These are phyloP conservation scores for Drosophila acutilabella DNA, from an alignment of 2,888 invertebrate species.

Conservation along the genomic window DNA sequence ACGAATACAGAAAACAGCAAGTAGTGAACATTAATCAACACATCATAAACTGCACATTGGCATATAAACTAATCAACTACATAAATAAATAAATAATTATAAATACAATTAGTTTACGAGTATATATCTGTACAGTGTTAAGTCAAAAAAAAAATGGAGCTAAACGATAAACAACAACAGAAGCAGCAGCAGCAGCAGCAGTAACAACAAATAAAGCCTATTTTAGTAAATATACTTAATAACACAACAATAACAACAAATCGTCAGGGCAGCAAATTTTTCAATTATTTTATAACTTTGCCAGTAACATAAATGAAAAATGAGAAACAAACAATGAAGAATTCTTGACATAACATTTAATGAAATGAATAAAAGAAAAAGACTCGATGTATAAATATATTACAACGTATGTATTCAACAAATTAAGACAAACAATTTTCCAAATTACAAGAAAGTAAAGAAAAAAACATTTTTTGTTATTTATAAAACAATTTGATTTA, in stretches of 20 bases:
- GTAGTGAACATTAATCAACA: conserved; percentile 43
- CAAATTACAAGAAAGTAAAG: conserved; percentile 40
- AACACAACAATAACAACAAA: conserved; percentile 45
- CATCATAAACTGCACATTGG: conserved; percentile 63
- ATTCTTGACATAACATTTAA: conserved; percentile 39
- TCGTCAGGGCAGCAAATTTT: conserved; percentile 64
- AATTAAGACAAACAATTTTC: conserved; percentile 65
- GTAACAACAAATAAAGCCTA: conserved; percentile 50
- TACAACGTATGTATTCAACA: conserved; percentile 59
- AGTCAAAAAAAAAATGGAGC: conserved; percentile 72
- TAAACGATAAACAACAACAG: conserved; percentile 57
- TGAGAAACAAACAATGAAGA: conserved; percentile 6
- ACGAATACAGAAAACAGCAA: conserved; percentile 14
- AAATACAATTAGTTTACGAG: conserved; percentile 76
- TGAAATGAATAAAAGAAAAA: conserved; percentile 44
- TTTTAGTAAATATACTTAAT: conserved; percentile 67
- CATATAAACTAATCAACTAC: conserved; percentile 70
- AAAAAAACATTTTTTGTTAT: conserved; percentile 52
- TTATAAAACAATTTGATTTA: conserved; percentile 62
- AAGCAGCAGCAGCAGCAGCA: neutral
- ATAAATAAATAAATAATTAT: conserved; percentile 66
- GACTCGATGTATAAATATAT: conserved; percentile 63
- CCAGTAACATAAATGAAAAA: conserved; percentile 16
- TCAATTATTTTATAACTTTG: conserved; percentile 43
- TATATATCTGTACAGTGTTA: conserved; percentile 78